phyloP scores from a whole-genome alignment of 2,888 invertebrate genomes.

The Ecdyonurus torrentis region DNA sequence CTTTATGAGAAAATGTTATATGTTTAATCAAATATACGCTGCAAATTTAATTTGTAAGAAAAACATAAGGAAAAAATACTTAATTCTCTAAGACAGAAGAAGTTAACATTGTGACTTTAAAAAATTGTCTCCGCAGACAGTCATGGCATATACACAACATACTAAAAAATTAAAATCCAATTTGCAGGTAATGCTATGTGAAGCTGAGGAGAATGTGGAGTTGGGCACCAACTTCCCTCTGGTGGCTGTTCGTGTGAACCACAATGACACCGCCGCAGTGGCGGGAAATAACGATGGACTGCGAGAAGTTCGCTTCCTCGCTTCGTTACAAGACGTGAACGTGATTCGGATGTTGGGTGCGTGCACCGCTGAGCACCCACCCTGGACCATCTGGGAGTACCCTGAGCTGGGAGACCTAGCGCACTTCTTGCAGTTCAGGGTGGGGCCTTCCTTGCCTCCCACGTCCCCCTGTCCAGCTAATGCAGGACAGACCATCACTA shows the following conservation, averaged over 20 bases:
- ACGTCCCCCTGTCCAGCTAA: neutral
- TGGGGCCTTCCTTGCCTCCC: conserved; percentile 11
- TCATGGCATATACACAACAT: no score
- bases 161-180: no score
- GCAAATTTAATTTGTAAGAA: no score
- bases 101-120: no score
- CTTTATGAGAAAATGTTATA: no score
- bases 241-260: conserved; percentile 35
- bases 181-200: conserved; percentile 35
- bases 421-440: conserved; percentile 39
- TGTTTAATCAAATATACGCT: no score
- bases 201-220: conserved; percentile 32
- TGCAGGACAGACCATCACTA: conserved; percentile 20
- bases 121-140: no score
- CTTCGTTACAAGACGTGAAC: conserved; percentile 47
- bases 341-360: conserved; percentile 45
- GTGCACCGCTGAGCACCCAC: conserved; percentile 39
- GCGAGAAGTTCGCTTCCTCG: conserved; percentile 50
- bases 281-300: conserved; percentile 29
- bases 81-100: no score
- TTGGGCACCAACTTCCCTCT: conserved; percentile 30
- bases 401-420: conserved; percentile 58
- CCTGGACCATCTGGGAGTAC: conserved; percentile 55
- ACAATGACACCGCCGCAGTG: conserved; percentile 24
- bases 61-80: no score